These are phyloP conservation scores for Cephalophus harveyi DNA, from an alignment of 2,113 vertebrate genomes.

Conservation along the genomic window DNA sequence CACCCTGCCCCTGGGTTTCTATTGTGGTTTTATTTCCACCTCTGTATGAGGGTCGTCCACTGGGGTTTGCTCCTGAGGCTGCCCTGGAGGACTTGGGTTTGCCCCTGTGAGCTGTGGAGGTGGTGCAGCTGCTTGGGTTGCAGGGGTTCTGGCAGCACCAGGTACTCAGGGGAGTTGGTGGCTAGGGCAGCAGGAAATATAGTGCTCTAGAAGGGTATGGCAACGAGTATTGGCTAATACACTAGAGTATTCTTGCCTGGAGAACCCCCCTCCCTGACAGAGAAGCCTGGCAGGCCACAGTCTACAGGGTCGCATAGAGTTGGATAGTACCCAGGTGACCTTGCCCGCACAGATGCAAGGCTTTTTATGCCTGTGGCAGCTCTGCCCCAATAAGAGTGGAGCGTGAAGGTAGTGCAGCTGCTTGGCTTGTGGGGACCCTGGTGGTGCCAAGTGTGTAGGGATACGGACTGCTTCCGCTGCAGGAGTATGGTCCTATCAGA, in stretches of 20 bases:
- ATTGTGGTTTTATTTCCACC: background rate
- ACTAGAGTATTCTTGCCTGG: background rate
- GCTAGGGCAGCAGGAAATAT: background rate
- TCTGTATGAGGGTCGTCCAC: background rate
- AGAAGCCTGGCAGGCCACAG: background rate
- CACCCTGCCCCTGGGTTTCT: background rate
- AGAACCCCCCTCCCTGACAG: background rate
- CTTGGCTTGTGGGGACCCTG: background rate
- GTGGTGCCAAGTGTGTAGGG: background rate
- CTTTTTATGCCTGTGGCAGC: background rate
- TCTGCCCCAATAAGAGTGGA: background rate
- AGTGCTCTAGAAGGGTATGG: background rate
- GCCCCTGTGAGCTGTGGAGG: background rate
- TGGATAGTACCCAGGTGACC: background rate
- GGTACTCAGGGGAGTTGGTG: background rate
- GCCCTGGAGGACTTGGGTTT: background rate
- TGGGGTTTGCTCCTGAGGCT: background rate
- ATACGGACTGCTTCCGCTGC: rapidly evolving
- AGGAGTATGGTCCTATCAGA: background rate
- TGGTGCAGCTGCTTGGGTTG: background rate
- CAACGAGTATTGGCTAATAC: background rate
- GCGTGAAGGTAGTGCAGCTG: background rate
- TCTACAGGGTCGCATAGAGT: background rate
- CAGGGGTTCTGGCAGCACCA: background rate
- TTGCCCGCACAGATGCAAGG: background rate